phyloP scores from a whole-genome alignment of 2,797 vertebrate species.

The Enteromius mattozi region DNA sequence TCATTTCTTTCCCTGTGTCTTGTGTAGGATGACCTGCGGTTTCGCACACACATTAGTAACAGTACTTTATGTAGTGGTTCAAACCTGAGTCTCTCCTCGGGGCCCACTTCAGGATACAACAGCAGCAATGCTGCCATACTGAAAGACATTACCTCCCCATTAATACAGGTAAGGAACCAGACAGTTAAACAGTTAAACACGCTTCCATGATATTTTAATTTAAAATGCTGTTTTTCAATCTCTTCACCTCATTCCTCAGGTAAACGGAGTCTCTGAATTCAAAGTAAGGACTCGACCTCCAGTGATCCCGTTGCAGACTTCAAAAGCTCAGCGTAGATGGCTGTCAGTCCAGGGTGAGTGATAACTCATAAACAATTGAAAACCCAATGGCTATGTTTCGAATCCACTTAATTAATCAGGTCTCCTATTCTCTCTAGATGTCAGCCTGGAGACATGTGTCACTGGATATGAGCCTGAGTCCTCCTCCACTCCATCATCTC shows the following conservation, averaged over 20 bases:
- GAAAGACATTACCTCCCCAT: conserved; percentile 63
- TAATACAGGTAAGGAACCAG: conserved; percentile 42
- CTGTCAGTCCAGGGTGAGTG: conserved; percentile 80
- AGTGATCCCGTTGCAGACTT: conserved; percentile 75
- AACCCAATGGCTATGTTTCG: neutral
- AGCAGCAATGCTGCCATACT: conserved; percentile 83
- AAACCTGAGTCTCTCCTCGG: conserved; percentile 91
- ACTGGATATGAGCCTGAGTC: conserved; percentile 67
- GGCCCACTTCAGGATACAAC: conserved; percentile 93
- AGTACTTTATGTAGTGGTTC: conserved; percentile 91
- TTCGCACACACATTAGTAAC: conserved; percentile 83
- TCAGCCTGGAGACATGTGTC: conserved; percentile 64
- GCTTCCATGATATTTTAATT: neutral
- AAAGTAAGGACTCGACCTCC: conserved; percentile 76
- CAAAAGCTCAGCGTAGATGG: conserved; percentile 73
- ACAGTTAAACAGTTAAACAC: neutral
- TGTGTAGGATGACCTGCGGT: conserved; percentile 85
- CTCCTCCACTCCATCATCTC: conserved; percentile 70
- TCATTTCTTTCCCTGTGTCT: neutral
- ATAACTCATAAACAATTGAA: conserved; percentile 18
- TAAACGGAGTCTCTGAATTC: conserved; percentile 64
- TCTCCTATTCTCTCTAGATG: conserved; percentile 65
- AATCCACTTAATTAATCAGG: conserved; percentile 6
- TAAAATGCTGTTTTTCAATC: conserved; percentile 7
- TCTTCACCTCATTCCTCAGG: conserved; percentile 62